Base-by-base conservation (phyloP, 2,888 invertebrate species). In the Diabrotica balteata region DNA sequence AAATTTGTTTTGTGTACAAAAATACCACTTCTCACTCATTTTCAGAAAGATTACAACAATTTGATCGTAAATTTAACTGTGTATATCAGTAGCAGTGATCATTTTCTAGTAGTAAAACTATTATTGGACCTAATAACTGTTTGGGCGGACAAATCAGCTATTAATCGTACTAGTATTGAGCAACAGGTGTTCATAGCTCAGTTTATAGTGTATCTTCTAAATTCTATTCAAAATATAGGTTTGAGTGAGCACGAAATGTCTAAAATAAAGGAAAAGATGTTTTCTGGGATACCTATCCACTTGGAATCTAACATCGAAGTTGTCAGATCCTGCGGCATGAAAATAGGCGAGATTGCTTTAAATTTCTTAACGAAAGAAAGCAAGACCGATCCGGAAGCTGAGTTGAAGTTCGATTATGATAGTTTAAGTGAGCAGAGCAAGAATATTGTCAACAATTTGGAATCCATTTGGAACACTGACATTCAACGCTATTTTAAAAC, bases 131-230 rank as follows among this genome's bases (percentile, higher is more conserved):
- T 93, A 46, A 76, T 90, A 4, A 85, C 86, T 0, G 85, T 90
- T 10, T 95, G 94, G 94, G 85, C 90, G 0, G 90, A 91, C 75
- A 88, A 89, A 32, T 88, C 87, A 60, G 85, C 89, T 0, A 80
- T 90, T 8, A 87, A 88, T 60, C 89, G 90, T 11, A 87, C 90
- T 0, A 88, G 90, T 66, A 81, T 90, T 8, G 88, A 89, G 49
- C 93, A 93, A 73, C 93, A 93, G 76, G 83, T 91, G 72, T 91
- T 89, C 72, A 84, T 93, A 4, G 89, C 91, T 0, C 90, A 92
- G 80, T 77, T 91, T 43, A 85, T 94, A 0, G 81, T 93, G 10
- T 76, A 89, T 11, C 84, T 88, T 0, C 83, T 88, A 0, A 88
- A 87, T 73, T 87, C 86, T 73, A 80, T 87, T 61, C 83, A 84